These are phyloP conservation scores for Tribolium freemani DNA, from an alignment of 2,888 invertebrate species.

Conservation along the genomic window DNA sequence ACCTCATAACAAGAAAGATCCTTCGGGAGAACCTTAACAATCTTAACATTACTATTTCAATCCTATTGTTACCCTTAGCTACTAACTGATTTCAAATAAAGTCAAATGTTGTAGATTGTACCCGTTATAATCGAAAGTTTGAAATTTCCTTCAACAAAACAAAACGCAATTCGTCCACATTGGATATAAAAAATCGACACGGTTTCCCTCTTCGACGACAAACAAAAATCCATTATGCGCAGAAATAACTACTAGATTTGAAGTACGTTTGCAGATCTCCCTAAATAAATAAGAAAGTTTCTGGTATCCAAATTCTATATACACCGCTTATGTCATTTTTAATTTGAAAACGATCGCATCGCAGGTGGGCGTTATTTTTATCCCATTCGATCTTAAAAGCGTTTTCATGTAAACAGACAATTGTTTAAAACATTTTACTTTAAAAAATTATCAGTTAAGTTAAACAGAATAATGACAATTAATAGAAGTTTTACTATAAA, in stretches of 20 bases:
- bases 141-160: too few species aligned
- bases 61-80: constrained; percentile 13
- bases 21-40: constrained; percentile 26
- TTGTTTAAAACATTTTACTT: neutral
- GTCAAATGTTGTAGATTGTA: neutral
- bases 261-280: constrained; percentile 1
- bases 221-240: constrained; percentile 10
- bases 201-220: constrained; percentile 17
- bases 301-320: constrained; percentile 11
- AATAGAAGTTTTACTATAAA: too few species aligned
- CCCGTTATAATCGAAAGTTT: too few species aligned
- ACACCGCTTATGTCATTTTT: constrained; percentile 3
- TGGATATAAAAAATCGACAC: constrained; percentile 16
- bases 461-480: too few species aligned
- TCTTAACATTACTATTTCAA: constrained; percentile 24
- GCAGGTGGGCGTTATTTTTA: neutral
- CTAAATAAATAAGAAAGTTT: constrained; percentile 16
- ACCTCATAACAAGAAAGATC: constrained; percentile 20
- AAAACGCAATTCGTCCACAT: neutral
- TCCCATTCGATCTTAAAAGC: neutral
- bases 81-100: constrained; percentile 8
- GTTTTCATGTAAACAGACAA: neutral
- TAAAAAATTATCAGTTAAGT: too few species aligned
- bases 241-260: constrained; percentile 17
- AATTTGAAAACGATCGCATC: neutral